Base-by-base conservation (phyloP, 2,888 invertebrate species). In the Microdon myrmicae region DNA sequence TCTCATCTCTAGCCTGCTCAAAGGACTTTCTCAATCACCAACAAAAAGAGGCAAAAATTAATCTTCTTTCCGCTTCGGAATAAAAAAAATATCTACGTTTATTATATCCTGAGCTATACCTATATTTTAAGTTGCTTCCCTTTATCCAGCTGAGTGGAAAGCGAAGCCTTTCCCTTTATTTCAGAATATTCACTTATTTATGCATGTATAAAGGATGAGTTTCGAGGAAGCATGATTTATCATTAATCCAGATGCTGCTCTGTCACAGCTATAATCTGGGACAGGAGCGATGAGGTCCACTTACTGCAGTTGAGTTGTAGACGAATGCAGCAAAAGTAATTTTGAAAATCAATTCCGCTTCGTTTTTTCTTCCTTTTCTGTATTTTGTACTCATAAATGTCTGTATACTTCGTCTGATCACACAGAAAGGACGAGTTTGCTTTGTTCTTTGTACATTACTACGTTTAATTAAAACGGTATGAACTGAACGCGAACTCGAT, bases 51-150 rank as follows among this genome's bases (percentile, higher is more conserved):
- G 49, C 31, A 41, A 61, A 54, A 56, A 61, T 56, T 56, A 61
- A 61, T 61, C 55, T 55, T 49, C 55, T 44, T 56, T 55, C 47
- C 47, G 61, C 61, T 51, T 64, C 56, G 56, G 56, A 61, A 17
- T 41, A 55, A 43, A 43, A 43, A 43, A 23, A n/a, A 43, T 43
- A 41, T 31, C 3, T 19, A 12, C 8, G 10, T 10, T 10, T 4
- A n/a, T n/a, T n/a, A 43, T 43, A 32, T 14, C 31, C 29, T 31
- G 10, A 22, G 43, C 9, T 3, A 19, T 12, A 23, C 17, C 22
- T 20, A 2, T 29, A 41, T 19, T 35, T 47, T 37, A 22, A 41
- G 19, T 35, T n/a, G n/a, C n/a, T n/a, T 38, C 37, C 41, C 47
- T 53, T 64, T 56, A 51, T 64, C 58, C 64, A 58, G 58, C 47